Conservation (phyloP, 2,888 invertebrate genomes). For the Hylaea fasciaria region DNA sequence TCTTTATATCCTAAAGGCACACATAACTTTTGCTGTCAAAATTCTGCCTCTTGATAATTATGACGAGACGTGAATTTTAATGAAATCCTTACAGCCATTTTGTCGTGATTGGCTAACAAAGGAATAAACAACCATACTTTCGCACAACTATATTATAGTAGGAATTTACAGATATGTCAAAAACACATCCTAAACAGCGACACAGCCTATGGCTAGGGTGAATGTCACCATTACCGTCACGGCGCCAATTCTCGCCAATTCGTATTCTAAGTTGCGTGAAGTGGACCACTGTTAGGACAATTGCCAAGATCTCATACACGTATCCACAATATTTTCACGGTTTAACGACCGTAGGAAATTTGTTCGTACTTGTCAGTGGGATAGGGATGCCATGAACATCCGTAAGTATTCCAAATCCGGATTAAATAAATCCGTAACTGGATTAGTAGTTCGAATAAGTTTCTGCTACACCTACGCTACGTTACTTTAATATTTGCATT, state of each 20-base stretch:
- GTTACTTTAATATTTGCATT: too few species aligned
- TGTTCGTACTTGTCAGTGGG: constrained; percentile 58
- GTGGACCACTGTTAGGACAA: constrained; percentile 34
- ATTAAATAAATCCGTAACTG: too few species aligned
- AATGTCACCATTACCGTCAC: constrained; percentile 26
- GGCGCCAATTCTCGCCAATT: constrained; percentile 24
- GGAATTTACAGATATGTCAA: constrained; percentile 12
- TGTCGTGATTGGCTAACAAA: too few species aligned
- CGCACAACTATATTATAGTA: not conserved
- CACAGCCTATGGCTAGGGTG: constrained; percentile 18
- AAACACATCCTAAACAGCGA: constrained; percentile 22
- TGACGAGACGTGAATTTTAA: too few species aligned
- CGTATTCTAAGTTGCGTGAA: constrained; percentile 33
- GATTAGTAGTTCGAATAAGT: too few species aligned
- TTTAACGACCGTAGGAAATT: constrained; percentile 66
- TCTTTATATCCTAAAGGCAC: too few species aligned
- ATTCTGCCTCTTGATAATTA: too few species aligned
- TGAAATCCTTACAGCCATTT: too few species aligned
- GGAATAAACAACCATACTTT: too few species aligned
- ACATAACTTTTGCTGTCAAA: too few species aligned
- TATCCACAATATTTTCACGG: constrained; percentile 71
- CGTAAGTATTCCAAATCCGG: too few species aligned
- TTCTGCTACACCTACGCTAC: too few species aligned
- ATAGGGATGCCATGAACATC: constrained; percentile 9
- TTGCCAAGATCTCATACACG: constrained; percentile 59